Evolutionary conservation across 2,888 invertebrate genomes (phyloP).

Genomic region (Dermolepida albohirtum): DNA sequence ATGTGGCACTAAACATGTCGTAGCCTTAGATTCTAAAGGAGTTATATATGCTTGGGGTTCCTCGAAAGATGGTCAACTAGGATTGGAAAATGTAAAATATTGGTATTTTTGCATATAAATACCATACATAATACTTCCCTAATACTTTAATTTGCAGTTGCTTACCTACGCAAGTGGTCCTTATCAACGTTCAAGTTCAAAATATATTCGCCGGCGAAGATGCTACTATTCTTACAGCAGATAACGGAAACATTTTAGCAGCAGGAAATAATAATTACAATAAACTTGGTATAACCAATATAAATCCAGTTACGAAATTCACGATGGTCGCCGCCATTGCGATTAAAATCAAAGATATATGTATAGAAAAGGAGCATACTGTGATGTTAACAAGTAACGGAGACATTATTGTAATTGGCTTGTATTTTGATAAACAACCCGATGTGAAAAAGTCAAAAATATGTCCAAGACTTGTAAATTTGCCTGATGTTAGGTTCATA

Average conservation of each 20-base stretch:
- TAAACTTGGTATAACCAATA: constrained; percentile 70
- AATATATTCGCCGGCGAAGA: constrained; percentile 73
- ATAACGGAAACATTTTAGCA: constrained; percentile 71
- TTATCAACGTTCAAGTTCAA: constrained; percentile 66
- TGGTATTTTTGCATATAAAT: constrained; percentile 58
- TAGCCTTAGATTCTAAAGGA: constrained; percentile 72
- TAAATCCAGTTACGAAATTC: constrained; percentile 51
- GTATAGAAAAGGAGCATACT: constrained; percentile 73
- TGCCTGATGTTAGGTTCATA: constrained; percentile 41
- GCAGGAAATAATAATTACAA: constrained; percentile 75
- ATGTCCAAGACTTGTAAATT: constrained; percentile 43
- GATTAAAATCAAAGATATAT: constrained; percentile 69
- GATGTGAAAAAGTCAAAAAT: constrained; percentile 65
- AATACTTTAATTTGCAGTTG: constrained; percentile 57
- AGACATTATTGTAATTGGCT: constrained; percentile 73
- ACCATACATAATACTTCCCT: no score
- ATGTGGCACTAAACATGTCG: constrained; percentile 74
- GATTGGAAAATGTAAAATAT: constrained; percentile 68
- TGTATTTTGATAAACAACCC: constrained; percentile 72
- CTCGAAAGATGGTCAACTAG: constrained; percentile 72
- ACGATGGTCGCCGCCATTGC: constrained; percentile 66
- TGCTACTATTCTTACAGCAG: constrained; percentile 72
- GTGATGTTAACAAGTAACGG: constrained; percentile 74
- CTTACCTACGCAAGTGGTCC: constrained; percentile 63
- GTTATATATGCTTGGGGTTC: constrained; percentile 76